Evolutionary conservation across 1,140 invertebrate species (phyloP).

Genomic region (Agraylea sexmaculata): DNA sequence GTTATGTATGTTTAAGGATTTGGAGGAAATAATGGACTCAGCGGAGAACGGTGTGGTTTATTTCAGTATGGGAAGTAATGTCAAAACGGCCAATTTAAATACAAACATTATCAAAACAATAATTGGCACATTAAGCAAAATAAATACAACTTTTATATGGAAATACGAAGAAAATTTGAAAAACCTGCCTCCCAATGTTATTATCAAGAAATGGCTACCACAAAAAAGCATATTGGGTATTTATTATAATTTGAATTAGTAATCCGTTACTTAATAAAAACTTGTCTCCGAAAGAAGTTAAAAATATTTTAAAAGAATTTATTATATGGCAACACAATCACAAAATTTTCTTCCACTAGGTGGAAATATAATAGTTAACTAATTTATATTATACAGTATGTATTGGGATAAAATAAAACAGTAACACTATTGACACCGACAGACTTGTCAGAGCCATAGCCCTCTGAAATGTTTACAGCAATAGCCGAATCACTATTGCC

Average conservation of each 20-base stretch:
- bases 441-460: too few species aligned
- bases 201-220: conserved; percentile 41
- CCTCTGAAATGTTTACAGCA: too few species aligned
- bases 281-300: not conserved
- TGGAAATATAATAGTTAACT: too few species aligned
- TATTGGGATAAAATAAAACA: too few species aligned
- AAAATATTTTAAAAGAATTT: not conserved
- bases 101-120: conserved; percentile 24
- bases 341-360: too few species aligned
- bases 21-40: conserved; percentile 37
- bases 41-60: conserved; percentile 38
- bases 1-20: conserved; percentile 28
- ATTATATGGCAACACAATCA: too few species aligned
- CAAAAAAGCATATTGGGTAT: conserved; percentile 27
- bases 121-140: conserved; percentile 28
- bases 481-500: too few species aligned
- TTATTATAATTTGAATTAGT: not conserved
- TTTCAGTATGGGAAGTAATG: conserved; percentile 42
- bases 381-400: not conserved
- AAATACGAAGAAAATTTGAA: conserved; percentile 38
- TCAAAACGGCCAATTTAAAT: conserved; percentile 30
- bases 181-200: conserved; percentile 35
- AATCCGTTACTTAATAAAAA: not conserved
- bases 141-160: conserved; percentile 40
- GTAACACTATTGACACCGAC: too few species aligned